phyloP scores from a whole-genome alignment of 2,113 vertebrate species.

The Lagopus muta region DNA sequence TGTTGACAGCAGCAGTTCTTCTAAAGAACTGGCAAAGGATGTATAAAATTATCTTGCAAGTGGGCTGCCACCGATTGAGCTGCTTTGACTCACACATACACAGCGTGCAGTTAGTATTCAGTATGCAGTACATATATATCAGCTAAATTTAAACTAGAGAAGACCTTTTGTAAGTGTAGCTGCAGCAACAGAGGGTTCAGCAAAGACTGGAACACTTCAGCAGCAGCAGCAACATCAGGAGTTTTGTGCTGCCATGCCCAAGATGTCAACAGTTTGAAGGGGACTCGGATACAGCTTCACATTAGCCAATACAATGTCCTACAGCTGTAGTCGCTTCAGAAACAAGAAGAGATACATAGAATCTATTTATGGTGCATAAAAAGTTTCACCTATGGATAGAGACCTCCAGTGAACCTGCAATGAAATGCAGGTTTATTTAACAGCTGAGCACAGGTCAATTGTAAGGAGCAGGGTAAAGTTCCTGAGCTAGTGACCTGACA shows the following conservation, averaged over 20 bases:
- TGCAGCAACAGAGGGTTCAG: rapidly evolving
- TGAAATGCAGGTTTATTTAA: neutral
- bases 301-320: neutral
- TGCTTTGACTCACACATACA: neutral
- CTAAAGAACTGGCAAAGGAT: neutral
- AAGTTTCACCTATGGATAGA: neutral
- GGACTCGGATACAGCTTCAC: neutral
- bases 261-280: neutral
- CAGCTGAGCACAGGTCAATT: neutral
- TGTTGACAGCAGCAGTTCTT: neutral
- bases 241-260: neutral
- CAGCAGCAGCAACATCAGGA: neutral
- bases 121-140: neutral
- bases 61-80: neutral
- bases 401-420: neutral
- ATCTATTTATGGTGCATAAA: neutral
- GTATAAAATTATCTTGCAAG: neutral
- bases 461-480: neutral
- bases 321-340: neutral
- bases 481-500: neutral
- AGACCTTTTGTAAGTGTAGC: neutral
- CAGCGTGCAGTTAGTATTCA: neutral
- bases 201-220: neutral
- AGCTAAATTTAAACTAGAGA: neutral
- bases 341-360: neutral